Evolutionary conservation across 1,140 invertebrate genomes (phyloP).

Genomic region (Laupala kohalensis): DNA sequence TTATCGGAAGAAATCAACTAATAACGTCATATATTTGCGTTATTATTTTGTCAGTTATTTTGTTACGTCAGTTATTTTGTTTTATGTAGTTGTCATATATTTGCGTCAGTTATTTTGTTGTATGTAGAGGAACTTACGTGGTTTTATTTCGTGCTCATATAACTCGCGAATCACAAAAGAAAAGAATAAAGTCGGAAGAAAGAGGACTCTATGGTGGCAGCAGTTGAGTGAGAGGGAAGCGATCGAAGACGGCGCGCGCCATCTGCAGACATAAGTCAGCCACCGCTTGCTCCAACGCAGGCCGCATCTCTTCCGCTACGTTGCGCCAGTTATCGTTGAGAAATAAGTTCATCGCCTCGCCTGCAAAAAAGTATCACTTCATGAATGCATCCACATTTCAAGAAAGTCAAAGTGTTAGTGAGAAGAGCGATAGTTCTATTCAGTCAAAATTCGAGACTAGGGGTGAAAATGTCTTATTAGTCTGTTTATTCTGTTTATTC

Average conservation of each 20-base stretch:
- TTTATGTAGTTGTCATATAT: no score
- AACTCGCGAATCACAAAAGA: no score
- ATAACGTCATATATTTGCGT: no score
- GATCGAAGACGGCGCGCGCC: constrained; percentile 35
- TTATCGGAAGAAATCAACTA: no score
- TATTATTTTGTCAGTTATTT: no score
- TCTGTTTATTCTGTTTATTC: not conserved
- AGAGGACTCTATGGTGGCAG: constrained; percentile 24
- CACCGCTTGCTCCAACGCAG: constrained; percentile 34
- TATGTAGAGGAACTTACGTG: no score
- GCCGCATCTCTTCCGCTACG: constrained; percentile 4
- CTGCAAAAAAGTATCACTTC: not conserved
- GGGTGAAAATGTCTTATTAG: not conserved
- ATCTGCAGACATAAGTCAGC: constrained; percentile 38
- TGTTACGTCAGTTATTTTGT: no score
- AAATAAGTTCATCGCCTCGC: constrained; percentile 41
- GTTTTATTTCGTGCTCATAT: no score
- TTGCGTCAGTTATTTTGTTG: no score
- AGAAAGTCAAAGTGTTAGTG: no score
- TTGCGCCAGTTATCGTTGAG: constrained; percentile 21
- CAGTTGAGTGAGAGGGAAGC: constrained; percentile 26
- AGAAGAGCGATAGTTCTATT: not conserved
- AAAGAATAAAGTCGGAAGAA: no score
- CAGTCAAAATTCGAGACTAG: not conserved
- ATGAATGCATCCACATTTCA: no score